These are phyloP conservation scores for Trachelus troglodyta DNA, from an alignment of 2,888 invertebrate species.

Conservation along the genomic window DNA sequence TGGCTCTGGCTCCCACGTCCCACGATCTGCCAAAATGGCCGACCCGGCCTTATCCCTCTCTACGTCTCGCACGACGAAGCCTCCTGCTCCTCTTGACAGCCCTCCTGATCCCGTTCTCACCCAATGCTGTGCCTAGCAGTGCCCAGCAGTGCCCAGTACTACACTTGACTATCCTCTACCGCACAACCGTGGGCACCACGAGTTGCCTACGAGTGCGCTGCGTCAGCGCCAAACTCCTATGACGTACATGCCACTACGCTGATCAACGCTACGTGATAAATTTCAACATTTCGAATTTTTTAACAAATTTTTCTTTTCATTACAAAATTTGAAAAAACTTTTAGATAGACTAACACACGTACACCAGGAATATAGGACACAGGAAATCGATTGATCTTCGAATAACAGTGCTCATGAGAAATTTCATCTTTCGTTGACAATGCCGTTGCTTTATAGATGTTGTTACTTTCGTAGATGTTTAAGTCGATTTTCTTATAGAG, in stretches of 20 bases:
- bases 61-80: conserved; percentile 10
- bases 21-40: conserved; percentile 54
- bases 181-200: not conserved
- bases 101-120: not conserved
- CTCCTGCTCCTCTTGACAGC: not conserved
- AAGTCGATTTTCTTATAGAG: not conserved
- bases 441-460: not conserved
- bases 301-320: not conserved
- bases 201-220: not conserved
- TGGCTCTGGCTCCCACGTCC: conserved; percentile 23
- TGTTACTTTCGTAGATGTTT: not conserved
- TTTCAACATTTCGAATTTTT: not conserved
- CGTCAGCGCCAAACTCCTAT: not conserved
- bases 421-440: not conserved
- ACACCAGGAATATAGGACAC: not conserved
- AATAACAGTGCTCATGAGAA: not conserved
- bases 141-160: not conserved
- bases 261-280: not conserved
- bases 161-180: not conserved
- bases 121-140: not conserved
- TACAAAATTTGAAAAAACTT: no score
- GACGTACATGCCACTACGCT: not conserved
- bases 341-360: no score
- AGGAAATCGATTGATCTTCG: not conserved
- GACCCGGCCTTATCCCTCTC: conserved; percentile 31